These are phyloP conservation scores for Elysia crispata DNA, from an alignment of 2,888 invertebrate genomes.

Conservation along the genomic window DNA sequence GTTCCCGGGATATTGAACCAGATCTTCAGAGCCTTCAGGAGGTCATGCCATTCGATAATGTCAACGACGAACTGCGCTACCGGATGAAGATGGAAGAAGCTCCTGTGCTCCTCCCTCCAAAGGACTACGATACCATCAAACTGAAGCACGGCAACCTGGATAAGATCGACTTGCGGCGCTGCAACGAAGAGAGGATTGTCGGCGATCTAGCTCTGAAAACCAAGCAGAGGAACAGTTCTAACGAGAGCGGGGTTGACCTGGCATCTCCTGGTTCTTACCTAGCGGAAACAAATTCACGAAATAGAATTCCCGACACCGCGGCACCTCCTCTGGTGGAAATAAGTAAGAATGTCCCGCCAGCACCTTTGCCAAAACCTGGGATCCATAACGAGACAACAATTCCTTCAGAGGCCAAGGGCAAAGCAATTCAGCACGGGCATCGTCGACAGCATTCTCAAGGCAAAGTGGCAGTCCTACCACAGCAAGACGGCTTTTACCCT, in stretches of 20 bases:
- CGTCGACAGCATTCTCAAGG: too few species aligned
- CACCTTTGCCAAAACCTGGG: too few species aligned
- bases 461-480: too few species aligned
- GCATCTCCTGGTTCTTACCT: constrained; percentile 58
- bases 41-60: constrained; percentile 86
- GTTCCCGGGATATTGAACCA: constrained; percentile 67
- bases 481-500: too few species aligned
- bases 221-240: constrained; percentile 56
- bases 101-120: constrained; percentile 92
- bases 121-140: constrained; percentile 90
- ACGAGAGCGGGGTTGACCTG: constrained; percentile 65
- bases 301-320: background rate
- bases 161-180: constrained; percentile 59
- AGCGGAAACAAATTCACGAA: constrained; percentile 1
- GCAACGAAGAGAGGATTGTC: constrained; percentile 63
- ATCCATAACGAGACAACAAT: too few species aligned
- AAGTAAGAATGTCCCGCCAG: too few species aligned
- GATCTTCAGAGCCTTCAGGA: constrained; percentile 67
- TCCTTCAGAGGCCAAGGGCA: too few species aligned
- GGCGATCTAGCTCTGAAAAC: constrained; percentile 50
- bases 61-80: constrained; percentile 92
- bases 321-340: too few species aligned
- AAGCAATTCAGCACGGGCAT: too few species aligned
- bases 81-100: constrained; percentile 80
- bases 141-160: constrained; percentile 83